Evolutionary conservation across 2,888 invertebrate species (phyloP), one percentile per base, ranked within the genome.

Genomic region (Drosophila acutilabella): DNA sequence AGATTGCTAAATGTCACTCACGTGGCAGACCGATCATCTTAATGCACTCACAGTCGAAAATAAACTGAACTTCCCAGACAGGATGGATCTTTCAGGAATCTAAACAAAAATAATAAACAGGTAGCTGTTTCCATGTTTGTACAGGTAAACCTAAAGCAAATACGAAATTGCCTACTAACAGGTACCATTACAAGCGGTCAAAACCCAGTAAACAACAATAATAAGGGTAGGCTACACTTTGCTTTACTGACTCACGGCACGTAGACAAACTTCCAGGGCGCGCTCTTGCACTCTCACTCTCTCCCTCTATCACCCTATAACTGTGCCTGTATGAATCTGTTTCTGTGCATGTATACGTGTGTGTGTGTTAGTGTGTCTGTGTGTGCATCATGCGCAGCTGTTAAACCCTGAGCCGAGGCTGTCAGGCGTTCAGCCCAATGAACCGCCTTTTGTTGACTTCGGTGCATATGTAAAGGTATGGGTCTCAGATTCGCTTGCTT

Each of bases 211-310:
- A 53, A 42, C 23, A 64, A 50, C 23, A 58, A 48, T 13, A 57
- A 64, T 72, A 77, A 71, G 82, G 79, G 82, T 84, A 68, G 82
- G 61, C 70, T 65, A 30, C 40, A 59, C 53, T 64, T 78, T 77
- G 71, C 79, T 77, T 79, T 79, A 64, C 77, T 84, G 84, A 89
- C 88, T 89, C 89, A 89, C 72, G 64, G 77, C 84, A 84, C 84
- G 84, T 84, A 84, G 81, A 71, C 84, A 80, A 57, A 71, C 45
- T 41, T 54, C 11, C 30, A 36, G 16, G 16, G 42, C 56, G 10
- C 58, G 70, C 33, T 33, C 33, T 33, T 33, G 10, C 33, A 33
- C 36, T 36, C 78, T 70, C 53, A 58, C 51, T 74, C 62, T 41
- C 64, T 66, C 60, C 68, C 54, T 69, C 53, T 60, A 59, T 58